These are phyloP conservation scores for Lampropteryx suffumata DNA, from an alignment of 2,888 invertebrate species.

Conservation along the genomic window DNA sequence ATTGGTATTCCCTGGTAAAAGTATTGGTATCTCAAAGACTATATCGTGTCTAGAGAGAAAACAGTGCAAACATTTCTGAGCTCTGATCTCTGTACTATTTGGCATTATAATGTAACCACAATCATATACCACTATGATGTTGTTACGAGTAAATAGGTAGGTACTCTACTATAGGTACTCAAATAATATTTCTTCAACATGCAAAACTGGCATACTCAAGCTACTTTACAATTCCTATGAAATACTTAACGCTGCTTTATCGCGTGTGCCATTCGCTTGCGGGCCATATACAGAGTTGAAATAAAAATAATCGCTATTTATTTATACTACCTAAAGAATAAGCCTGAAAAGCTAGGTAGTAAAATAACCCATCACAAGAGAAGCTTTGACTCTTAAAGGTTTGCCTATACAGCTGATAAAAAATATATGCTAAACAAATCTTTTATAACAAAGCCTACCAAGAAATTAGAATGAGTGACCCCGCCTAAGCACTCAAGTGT, in stretches of 20 bases:
- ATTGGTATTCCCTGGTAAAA: conserved; percentile 1
- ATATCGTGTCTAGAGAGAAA: too few species aligned
- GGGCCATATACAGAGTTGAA: neutral
- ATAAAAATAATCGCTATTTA: neutral
- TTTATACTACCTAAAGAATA: too few species aligned
- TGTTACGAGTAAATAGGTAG: too few species aligned
- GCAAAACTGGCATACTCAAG: neutral
- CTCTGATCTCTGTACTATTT: too few species aligned
- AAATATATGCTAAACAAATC: neutral
- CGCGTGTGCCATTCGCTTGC: neutral
- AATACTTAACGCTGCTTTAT: neutral
- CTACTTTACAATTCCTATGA: conserved; percentile 1
- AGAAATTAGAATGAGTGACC: conserved; percentile 7
- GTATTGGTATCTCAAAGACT: conserved; percentile 3
- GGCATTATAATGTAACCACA: too few species aligned
- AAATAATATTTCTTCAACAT: neutral
- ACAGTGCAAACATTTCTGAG: too few species aligned
- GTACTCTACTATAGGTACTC: neutral
- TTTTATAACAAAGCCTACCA: neutral
- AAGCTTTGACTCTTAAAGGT: too few species aligned
- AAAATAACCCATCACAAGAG: too few species aligned
- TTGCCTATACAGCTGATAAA: too few species aligned
- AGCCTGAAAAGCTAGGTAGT: too few species aligned
- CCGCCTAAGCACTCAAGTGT: conserved; percentile 5
- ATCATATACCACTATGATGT: too few species aligned